phyloP scores from a whole-genome alignment of 1,140 invertebrate species.

The Holcopasites calliopsidis region DNA sequence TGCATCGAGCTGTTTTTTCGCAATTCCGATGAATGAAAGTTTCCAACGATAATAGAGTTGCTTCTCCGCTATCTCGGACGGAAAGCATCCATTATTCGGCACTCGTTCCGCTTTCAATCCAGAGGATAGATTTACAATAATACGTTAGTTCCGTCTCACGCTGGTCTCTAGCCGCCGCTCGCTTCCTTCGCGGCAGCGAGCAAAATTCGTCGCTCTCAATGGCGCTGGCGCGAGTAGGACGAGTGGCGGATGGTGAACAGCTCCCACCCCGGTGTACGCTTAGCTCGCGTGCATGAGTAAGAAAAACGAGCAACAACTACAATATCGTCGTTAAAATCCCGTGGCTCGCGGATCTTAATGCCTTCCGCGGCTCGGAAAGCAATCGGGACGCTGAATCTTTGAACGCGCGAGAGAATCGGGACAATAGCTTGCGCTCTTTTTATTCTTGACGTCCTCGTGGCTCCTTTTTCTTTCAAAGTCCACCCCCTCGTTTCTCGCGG shows the following conservation, averaged over 20 bases:
- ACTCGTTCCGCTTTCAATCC: too few relatives aligned
- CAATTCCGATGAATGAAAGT: too few relatives aligned
- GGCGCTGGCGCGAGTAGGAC: too few relatives aligned
- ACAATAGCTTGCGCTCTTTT: constrained; percentile 10
- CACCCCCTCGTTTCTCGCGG: not conserved
- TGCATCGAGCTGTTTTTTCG: too few relatives aligned
- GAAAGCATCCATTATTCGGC: too few relatives aligned
- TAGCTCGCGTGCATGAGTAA: not conserved
- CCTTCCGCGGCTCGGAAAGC: not conserved
- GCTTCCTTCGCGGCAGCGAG: too few relatives aligned
- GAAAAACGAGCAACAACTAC: constrained; percentile 4
- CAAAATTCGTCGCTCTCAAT: too few relatives aligned
- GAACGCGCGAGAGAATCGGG: not conserved
- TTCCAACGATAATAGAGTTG: too few relatives aligned
- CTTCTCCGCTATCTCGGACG: too few relatives aligned
- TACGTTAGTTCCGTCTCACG: too few relatives aligned
- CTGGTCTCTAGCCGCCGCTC: too few relatives aligned
- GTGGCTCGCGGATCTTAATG: constrained; percentile 4
- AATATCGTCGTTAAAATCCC: constrained; percentile 36
- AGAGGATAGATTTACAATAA: too few relatives aligned
- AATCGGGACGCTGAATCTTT: not conserved
- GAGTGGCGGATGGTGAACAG: not conserved
- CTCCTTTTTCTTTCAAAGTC: not conserved
- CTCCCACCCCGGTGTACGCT: not conserved
- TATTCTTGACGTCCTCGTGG: not conserved